These are phyloP conservation scores for Avahi laniger DNA, from an alignment of 2,797 vertebrate species.

Conservation along the genomic window DNA sequence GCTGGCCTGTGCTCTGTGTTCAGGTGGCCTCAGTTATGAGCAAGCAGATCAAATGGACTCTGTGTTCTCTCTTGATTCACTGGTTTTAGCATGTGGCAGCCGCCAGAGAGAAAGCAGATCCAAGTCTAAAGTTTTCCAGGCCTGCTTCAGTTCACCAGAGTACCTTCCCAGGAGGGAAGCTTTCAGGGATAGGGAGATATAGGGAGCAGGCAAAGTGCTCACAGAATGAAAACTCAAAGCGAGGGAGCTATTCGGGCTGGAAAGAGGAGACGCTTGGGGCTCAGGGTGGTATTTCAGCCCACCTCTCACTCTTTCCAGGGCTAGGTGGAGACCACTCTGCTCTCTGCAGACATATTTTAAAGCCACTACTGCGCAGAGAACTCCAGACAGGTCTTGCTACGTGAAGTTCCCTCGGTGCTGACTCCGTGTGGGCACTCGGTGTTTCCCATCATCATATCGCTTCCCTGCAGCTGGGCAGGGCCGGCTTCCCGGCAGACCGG, in stretches of 20 bases:
- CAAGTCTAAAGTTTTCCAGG: neutral
- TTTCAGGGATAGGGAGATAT: neutral
- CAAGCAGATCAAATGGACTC: neutral
- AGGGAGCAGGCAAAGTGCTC: neutral
- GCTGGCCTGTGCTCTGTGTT: neutral
- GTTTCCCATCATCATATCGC: rapidly evolving
- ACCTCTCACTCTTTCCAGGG: neutral
- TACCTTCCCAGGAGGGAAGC: neutral
- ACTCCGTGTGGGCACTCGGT: neutral
- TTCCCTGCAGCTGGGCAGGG: too few relatives aligned
- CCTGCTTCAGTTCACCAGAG: neutral
- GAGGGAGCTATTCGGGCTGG: too few relatives aligned
- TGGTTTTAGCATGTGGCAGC: neutral
- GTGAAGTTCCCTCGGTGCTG: neutral
- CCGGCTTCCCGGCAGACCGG: neutral
- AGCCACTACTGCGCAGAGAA: neutral
- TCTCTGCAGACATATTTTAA: neutral
- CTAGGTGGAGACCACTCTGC: neutral
- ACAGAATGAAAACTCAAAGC: neutral
- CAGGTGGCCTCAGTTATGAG: too few relatives aligned
- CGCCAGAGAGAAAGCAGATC: neutral
- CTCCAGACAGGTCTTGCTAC: neutral
- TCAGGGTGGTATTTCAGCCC: neutral
- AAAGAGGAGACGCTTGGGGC: neutral
- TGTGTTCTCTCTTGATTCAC: neutral